phyloP scores from a whole-genome alignment of 2,113 vertebrate genomes.

The Sclerurus mexicanus region DNA sequence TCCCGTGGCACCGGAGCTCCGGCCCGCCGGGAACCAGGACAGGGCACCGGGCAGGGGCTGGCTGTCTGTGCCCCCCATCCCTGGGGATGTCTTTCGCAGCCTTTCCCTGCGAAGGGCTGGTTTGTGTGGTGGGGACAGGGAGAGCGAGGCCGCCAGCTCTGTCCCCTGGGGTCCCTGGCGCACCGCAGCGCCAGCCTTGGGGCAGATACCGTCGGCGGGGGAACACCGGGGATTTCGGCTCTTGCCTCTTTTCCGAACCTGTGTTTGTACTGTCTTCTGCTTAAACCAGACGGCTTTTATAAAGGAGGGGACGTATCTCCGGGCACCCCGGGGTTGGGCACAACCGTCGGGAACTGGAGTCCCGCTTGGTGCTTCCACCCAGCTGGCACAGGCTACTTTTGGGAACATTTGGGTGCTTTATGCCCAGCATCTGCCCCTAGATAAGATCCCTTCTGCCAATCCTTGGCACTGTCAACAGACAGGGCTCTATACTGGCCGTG shows the following conservation, averaged over 20 bases:
- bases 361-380: not conserved
- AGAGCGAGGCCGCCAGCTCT: not conserved
- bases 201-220: not conserved
- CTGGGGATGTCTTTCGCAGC: not conserved
- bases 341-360: not conserved
- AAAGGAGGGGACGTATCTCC: not conserved
- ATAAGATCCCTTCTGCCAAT: not conserved
- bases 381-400: not conserved
- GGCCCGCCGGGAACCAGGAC: not conserved
- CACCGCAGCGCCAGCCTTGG: not conserved
- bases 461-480: not conserved
- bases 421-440: not conserved
- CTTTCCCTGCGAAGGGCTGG: not conserved
- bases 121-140: not conserved
- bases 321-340: not conserved
- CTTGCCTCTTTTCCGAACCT: not conserved
- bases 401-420: not conserved
- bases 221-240: not conserved
- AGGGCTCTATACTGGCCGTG: not conserved
- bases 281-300: not conserved
- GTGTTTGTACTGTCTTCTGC: not conserved
- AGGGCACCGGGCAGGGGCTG: not conserved
- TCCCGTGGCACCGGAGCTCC: not conserved
- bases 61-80: accelerated
- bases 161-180: not conserved